Percentiles rank a stretch among this genome's conserved stretches.
phyloP scores from a whole-genome alignment of 1,140 invertebrate species.

The Hyles euphorbiae region DNA sequence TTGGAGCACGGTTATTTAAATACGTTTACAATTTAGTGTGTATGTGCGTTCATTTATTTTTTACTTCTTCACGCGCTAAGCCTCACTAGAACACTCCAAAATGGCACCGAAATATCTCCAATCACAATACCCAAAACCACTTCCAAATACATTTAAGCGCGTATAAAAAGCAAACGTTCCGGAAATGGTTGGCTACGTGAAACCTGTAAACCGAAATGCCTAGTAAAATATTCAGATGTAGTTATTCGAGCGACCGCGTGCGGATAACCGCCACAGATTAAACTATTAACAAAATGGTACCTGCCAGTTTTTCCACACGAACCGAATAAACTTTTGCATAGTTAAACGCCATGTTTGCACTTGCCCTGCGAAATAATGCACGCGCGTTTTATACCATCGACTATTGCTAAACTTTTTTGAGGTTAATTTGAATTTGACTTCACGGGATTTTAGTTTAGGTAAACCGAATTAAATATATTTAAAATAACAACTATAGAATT shows the following conservation, averaged over 20 bases:
- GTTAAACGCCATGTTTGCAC: constrained; percentile 14
- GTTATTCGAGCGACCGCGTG: constrained; percentile 26
- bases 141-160: too few relatives aligned
- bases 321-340: constrained; percentile 22
- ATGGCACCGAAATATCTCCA: too few relatives aligned
- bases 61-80: too few relatives aligned
- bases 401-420: too few relatives aligned
- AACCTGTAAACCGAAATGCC: constrained; percentile 11
- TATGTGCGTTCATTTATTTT: too few relatives aligned
- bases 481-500: too few relatives aligned
- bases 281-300: constrained; percentile 51
- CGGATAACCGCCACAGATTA: constrained; percentile 42
- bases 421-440: too few relatives aligned
- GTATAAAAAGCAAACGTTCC: constrained; percentile 1
- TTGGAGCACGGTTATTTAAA: too few relatives aligned
- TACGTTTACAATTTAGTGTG: too few relatives aligned
- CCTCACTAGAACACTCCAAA: constrained; percentile 1
- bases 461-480: too few relatives aligned
- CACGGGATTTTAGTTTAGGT: too few relatives aligned
- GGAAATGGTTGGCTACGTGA: too few relatives aligned
- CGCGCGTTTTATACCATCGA: constrained; percentile 7
- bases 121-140: not conserved
- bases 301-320: constrained; percentile 22
- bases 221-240: constrained; percentile 43
- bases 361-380: constrained; percentile 17